Conservation (phyloP, 2,113 vertebrate genomes). For the Sisor rabdophorus region DNA sequence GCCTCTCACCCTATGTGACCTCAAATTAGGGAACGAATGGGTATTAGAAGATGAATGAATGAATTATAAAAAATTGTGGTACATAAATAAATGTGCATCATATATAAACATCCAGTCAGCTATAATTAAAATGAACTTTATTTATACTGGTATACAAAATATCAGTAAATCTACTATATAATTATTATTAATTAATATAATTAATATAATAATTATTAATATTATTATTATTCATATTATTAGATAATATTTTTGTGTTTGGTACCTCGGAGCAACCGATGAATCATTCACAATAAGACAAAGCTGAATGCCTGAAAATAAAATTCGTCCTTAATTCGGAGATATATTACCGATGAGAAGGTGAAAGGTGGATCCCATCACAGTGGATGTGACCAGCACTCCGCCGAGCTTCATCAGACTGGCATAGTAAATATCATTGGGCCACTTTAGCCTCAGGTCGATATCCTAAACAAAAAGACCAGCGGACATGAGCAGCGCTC, state of each 20-base stretch:
- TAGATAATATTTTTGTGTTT: not conserved
- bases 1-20: no score
- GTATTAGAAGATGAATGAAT: no score
- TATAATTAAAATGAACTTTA: not conserved
- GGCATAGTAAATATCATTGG: slow-evolving; percentile 93
- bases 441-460: slow-evolving; percentile 91
- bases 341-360: slow-evolving; percentile 80
- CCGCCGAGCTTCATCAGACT: slow-evolving; percentile 89
- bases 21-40: no score
- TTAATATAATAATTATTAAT: no score
- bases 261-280: not conserved
- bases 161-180: not conserved
- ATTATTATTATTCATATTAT: no score
- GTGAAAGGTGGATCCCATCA: slow-evolving; percentile 83
- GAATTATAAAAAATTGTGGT: not conserved
- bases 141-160: not conserved
- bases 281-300: not conserved
- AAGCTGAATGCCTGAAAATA: not conserved
- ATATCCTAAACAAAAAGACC: slow-evolving; percentile 71
- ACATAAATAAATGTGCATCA: not conserved
- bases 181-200: not conserved
- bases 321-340: not conserved
- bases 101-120: not conserved
- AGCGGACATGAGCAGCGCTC: not conserved
- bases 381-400: slow-evolving; percentile 87